Conservation (phyloP, 2,888 invertebrate genomes). For the Reticulitermes lucifugus region DNA sequence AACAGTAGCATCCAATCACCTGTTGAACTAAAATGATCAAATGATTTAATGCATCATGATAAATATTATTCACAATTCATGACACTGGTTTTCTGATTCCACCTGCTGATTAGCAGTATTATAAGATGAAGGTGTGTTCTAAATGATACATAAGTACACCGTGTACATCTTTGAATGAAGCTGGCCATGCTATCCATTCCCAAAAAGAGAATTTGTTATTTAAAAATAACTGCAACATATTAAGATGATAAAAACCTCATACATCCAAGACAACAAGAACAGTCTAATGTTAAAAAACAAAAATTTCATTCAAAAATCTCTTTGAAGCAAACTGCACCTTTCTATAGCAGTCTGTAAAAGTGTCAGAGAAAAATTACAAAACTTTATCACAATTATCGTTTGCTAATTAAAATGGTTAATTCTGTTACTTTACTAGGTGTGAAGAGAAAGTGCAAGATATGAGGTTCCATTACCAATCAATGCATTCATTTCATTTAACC, state of each 20-base stretch:
- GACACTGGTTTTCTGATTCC: neutral
- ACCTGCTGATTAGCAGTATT: neutral
- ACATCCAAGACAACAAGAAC: conserved; percentile 31
- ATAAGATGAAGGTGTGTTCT: neutral
- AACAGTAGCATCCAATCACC: conserved; percentile 23
- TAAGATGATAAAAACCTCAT: conserved; percentile 18
- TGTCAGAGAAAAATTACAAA: conserved; percentile 49
- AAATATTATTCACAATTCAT: neutral
- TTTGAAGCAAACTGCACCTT: conserved; percentile 68
- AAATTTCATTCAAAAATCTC: conserved; percentile 55
- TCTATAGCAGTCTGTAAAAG: conserved; percentile 54
- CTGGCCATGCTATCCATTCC: conserved; percentile 26
- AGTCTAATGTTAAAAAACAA: conserved; percentile 47
- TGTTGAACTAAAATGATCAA: neutral
- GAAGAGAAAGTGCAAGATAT: conserved; percentile 51
- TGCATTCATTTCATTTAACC: conserved; percentile 47
- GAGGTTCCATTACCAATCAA: conserved; percentile 49
- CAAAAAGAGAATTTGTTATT: conserved; percentile 44
- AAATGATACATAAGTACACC: conserved; percentile 50
- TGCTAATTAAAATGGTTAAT: conserved; percentile 40
- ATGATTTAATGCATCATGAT: neutral
- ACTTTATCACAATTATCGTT: conserved; percentile 31
- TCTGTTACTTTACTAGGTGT: conserved; percentile 43
- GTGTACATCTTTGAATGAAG: conserved; percentile 45
- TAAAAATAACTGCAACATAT: conserved; percentile 15